A percentile compares a stretch with the other conserved stretches of the same genome.
phyloP scores from a whole-genome alignment of 1,140 invertebrate genomes.

The Glossosoma conforme region DNA sequence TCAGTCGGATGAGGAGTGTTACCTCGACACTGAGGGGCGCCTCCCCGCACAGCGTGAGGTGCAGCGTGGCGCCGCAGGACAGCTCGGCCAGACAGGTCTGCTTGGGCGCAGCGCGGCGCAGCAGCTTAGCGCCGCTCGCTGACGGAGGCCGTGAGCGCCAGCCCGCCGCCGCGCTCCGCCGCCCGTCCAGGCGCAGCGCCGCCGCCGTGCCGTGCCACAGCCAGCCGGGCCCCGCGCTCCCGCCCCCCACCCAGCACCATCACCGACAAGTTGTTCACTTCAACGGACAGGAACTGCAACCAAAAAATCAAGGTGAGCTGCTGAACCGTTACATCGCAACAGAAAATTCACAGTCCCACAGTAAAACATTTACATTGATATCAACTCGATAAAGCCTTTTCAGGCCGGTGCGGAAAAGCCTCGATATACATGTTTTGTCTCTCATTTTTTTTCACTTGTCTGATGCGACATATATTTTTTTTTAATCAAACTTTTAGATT shows the following conservation, averaged over 20 bases:
- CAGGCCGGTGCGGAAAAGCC: no score
- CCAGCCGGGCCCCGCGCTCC: conserved; percentile 59
- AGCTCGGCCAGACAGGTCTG: conserved; percentile 62
- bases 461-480: no score
- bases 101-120: conserved; percentile 29
- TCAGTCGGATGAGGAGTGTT: no score
- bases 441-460: no score
- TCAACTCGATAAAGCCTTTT: no score
- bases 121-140: conserved; percentile 48
- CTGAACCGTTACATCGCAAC: not conserved
- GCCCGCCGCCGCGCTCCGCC: conserved; percentile 47
- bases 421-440: no score
- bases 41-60: conserved; percentile 69
- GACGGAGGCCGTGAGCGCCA: conserved; percentile 66
- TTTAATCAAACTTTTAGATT: no score
- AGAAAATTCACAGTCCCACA: not conserved
- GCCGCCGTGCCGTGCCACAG: conserved; percentile 69
- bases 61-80: conserved; percentile 65
- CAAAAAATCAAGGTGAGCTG: not conserved
- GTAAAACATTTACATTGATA: no score
- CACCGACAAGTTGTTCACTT: conserved; percentile 75
- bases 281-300: conserved; percentile 76
- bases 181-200: conserved; percentile 73
- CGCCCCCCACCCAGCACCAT: conserved; percentile 57
- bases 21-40: conserved; percentile 75